phyloP scores from a whole-genome alignment of 2,888 invertebrate species.

The Stenchaetothrips biformis region DNA sequence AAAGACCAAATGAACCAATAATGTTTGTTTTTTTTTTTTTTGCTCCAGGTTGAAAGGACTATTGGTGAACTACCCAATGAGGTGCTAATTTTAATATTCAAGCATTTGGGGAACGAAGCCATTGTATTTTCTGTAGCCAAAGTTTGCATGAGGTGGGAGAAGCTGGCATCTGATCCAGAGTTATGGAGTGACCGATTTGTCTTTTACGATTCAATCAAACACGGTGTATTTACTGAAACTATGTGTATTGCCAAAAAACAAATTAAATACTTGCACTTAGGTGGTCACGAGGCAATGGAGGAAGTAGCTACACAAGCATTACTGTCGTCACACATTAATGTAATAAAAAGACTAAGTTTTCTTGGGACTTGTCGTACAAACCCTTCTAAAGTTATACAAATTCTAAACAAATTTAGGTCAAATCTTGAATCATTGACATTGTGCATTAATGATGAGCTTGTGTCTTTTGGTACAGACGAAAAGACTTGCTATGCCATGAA shows the following conservation, averaged over 20 bases:
- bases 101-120: not conserved
- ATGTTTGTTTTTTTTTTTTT: not conserved
- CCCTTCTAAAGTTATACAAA: not conserved
- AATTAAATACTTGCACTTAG: not conserved
- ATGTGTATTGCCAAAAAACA: not conserved
- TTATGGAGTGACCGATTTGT: not conserved
- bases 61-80: not conserved
- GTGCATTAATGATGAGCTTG: conserved; percentile 5
- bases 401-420: not conserved
- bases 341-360: not conserved
- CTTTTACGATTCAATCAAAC: not conserved
- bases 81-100: not conserved
- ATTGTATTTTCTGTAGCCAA: not conserved
- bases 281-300: not conserved
- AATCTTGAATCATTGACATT: not conserved
- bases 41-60: not conserved
- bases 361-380: conserved; percentile 3
- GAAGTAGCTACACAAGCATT: not conserved
- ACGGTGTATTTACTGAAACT: not conserved
- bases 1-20: not conserved
- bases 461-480: not conserved
- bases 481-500: not conserved
- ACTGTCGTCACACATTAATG: not conserved
- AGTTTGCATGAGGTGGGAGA: not conserved
- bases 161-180: not conserved